These are phyloP conservation scores for Neomorphus geoffroyi DNA, from an alignment of 2,797 vertebrate genomes.

Conservation along the genomic window DNA sequence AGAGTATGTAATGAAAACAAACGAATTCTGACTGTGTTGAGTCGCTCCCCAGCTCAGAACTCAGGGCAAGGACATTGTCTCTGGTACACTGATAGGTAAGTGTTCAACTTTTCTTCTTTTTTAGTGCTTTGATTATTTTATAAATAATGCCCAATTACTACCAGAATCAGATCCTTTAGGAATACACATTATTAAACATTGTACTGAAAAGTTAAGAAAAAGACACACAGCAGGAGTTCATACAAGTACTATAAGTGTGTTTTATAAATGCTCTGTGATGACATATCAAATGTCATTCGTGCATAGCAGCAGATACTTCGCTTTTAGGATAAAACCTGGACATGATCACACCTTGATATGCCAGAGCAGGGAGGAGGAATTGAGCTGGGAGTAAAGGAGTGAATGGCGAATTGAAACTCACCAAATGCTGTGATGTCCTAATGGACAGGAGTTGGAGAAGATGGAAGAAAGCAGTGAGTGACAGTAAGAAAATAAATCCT, in stretches of 20 bases:
- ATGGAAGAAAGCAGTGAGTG: not conserved
- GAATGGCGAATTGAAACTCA: not conserved
- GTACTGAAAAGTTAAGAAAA: not conserved
- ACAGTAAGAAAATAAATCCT: not conserved
- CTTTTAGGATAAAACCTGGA: not conserved
- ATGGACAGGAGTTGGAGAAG: not conserved
- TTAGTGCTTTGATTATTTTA: not conserved
- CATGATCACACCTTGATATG: not conserved
- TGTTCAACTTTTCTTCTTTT: not conserved
- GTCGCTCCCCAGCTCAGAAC: not conserved
- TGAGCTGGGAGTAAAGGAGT: not conserved
- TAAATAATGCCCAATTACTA: not conserved
- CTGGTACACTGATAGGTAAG: not conserved
- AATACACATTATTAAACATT: not conserved
- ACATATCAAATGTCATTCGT: not conserved
- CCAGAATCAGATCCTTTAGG: not conserved
- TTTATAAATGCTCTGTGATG: not conserved
- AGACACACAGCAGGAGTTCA: not conserved
- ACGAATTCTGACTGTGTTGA: not conserved
- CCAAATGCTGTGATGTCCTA: not conserved
- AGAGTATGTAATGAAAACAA: not conserved
- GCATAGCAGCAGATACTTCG: not conserved
- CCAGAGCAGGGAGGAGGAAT: not conserved
- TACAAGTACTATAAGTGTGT: not conserved
- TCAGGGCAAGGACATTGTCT: not conserved